phyloP scores from a whole-genome alignment of 2,113 vertebrate species.

The Lamprologus speciosus region DNA sequence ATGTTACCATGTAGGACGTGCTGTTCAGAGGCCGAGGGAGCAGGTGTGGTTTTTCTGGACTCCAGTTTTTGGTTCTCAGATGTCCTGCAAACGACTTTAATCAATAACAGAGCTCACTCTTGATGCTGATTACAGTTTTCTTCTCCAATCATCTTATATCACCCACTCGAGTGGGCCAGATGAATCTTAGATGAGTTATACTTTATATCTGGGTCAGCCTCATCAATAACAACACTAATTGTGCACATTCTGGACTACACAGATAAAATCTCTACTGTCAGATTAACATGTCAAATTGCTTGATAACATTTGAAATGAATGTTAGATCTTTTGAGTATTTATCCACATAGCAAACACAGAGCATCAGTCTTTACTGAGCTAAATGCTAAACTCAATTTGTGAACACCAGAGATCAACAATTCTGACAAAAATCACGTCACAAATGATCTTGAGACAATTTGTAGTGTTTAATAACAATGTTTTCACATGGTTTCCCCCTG shows the following conservation, averaged over 20 bases:
- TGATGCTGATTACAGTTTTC: neutral
- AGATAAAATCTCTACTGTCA: neutral
- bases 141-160: neutral
- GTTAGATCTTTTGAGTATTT: neutral
- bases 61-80: neutral
- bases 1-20: neutral
- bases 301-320: neutral
- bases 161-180: neutral
- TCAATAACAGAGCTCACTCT: neutral
- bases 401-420: neutral
- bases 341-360: neutral
- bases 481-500: neutral
- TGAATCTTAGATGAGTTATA: neutral
- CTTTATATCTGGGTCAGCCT: neutral
- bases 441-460: neutral
- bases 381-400: neutral
- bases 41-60: constrained; percentile 20
- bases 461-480: neutral
- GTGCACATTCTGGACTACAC: neutral
- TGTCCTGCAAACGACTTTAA: neutral
- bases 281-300: neutral
- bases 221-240: neutral
- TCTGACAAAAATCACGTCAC: neutral
- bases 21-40: constrained; percentile 3
- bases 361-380: neutral